These are phyloP conservation scores for Ailuropoda melanoleuca DNA, from an alignment of 2,113 vertebrate species.

Conservation along the genomic window DNA sequence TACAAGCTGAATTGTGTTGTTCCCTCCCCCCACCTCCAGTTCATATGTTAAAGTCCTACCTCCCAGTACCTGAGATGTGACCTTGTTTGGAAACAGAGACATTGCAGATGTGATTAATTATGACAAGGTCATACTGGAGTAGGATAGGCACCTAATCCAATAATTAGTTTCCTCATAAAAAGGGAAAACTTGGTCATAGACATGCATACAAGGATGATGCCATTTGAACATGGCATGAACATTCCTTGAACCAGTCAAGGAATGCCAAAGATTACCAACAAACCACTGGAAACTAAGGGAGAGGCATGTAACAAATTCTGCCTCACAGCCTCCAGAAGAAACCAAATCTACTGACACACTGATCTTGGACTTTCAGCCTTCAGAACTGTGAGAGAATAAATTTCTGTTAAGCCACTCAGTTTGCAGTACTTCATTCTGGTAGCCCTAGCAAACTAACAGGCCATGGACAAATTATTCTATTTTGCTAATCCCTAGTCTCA, in stretches of 20 bases:
- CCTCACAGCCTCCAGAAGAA: neutral
- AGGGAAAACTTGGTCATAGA: neutral
- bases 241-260: neutral
- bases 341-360: neutral
- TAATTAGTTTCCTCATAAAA: neutral
- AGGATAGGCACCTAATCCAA: neutral
- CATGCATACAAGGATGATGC: neutral
- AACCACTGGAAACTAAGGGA: neutral
- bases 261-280: neutral
- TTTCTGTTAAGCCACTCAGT: neutral
- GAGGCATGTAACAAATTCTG: neutral
- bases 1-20: neutral
- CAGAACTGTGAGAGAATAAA: neutral
- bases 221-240: neutral
- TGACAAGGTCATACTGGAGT: neutral
- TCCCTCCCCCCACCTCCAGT: neutral
- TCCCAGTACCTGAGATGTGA: neutral
- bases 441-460: neutral
- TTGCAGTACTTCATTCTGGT: neutral
- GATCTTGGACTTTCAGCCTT: neutral
- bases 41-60: neutral
- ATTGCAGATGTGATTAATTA: slow-evolving; percentile 6
- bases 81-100: slow-evolving; percentile 8
- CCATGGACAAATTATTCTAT: neutral
- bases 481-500: slow-evolving; percentile 16